Conservation (phyloP, 2,113 vertebrate genomes). For the Platanista minor region DNA sequence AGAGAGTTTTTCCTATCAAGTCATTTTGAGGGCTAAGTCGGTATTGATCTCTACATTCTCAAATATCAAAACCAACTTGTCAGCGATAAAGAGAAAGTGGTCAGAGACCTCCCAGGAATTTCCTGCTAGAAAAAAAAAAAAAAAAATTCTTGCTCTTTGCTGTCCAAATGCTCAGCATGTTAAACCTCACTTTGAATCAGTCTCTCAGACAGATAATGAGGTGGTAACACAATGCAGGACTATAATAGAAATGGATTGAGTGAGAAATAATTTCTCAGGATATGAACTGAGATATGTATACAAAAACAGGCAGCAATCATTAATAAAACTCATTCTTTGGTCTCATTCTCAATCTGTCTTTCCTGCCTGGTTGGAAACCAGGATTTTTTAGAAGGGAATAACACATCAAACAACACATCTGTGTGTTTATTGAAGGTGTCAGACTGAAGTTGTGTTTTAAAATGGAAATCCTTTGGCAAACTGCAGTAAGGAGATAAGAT, state of each 20-base stretch:
- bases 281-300: conserved; percentile 58
- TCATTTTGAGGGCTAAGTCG: conserved; percentile 56
- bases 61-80: conserved; percentile 78
- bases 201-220: conserved; percentile 65
- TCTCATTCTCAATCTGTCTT: conserved; percentile 44
- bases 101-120: conserved; percentile 69
- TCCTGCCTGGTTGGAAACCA: conserved; percentile 49
- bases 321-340: conserved; percentile 69
- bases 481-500: conserved; percentile 66
- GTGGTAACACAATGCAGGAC: conserved; percentile 58
- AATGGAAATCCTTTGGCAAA: conserved; percentile 69
- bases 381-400: conserved; percentile 62
- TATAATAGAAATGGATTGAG: conserved; percentile 63
- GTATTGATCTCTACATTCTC: conserved; percentile 75
- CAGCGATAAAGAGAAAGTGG: conserved; percentile 74
- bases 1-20: conserved; percentile 55
- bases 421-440: conserved; percentile 63
- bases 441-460: conserved; percentile 66
- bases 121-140: conserved; percentile 27
- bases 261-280: conserved; percentile 70
- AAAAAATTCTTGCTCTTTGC: conserved; percentile 43
- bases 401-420: conserved; percentile 73
- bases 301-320: conserved; percentile 66
- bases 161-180: conserved; percentile 65
- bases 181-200: conserved; percentile 65